phyloP scores from a whole-genome alignment of 2,797 vertebrate genomes.

The Alfaro cultratus region DNA sequence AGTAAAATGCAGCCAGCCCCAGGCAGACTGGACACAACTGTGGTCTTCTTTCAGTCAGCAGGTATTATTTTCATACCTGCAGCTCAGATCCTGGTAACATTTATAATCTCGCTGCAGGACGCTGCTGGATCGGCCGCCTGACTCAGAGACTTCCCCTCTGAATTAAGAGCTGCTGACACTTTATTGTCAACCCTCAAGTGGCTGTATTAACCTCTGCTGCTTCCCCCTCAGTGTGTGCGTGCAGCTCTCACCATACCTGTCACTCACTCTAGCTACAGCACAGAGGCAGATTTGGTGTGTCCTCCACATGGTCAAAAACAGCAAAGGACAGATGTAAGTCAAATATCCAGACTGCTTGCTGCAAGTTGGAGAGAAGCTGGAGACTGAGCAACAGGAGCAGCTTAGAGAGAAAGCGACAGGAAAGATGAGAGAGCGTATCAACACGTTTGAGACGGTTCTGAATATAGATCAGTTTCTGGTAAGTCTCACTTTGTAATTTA shows the following conservation, averaged over 20 bases:
- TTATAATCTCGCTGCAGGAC: constrained; percentile 61
- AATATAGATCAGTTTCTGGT: constrained; percentile 84
- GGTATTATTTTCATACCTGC: constrained; percentile 57
- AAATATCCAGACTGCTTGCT: constrained; percentile 43
- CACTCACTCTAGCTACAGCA: constrained; percentile 36
- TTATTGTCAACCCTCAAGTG: constrained; percentile 75
- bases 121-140: constrained; percentile 49
- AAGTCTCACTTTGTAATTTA: constrained; percentile 52
- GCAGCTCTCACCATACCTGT: constrained; percentile 48
- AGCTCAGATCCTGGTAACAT: constrained; percentile 45
- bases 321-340: constrained; percentile 59
- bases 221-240: constrained; percentile 15
- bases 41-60: constrained; percentile 50
- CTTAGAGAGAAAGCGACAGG: constrained; percentile 23
- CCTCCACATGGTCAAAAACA: constrained; percentile 47
- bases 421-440: constrained; percentile 77
- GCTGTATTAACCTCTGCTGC: constrained; percentile 64
- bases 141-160: constrained; percentile 53
- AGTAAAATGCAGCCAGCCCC: constrained; percentile 26
- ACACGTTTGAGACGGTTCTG: constrained; percentile 80
- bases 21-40: constrained; percentile 37
- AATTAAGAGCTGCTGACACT: constrained; percentile 86
- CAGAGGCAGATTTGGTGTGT: constrained; percentile 56
- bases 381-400: constrained; percentile 15
- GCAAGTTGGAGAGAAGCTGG: constrained; percentile 28